Conservation (phyloP, 2,797 vertebrate species). For the Ibycter americanus region DNA sequence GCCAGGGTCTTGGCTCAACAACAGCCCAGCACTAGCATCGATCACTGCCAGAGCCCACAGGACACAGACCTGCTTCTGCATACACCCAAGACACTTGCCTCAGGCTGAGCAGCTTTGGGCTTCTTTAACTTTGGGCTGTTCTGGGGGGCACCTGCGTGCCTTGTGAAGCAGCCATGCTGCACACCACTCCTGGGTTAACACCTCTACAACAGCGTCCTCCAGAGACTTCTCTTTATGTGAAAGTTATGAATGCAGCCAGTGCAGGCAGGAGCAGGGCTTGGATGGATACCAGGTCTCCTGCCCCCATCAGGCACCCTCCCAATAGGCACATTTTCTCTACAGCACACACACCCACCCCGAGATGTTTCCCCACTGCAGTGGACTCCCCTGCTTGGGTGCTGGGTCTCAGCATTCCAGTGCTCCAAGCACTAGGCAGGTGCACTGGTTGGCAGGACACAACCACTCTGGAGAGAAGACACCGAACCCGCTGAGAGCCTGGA, state of each 20-base stretch:
- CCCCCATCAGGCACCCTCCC: neutral
- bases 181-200: neutral
- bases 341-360: rapidly evolving
- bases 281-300: neutral
- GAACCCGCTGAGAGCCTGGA: rapidly evolving
- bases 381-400: neutral
- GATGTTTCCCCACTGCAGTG: neutral
- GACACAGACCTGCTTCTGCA: neutral
- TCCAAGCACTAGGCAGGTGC: neutral
- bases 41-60: neutral
- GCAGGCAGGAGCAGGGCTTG: neutral
- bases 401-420: neutral
- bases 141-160: neutral
- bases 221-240: neutral
- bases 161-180: neutral
- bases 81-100: neutral
- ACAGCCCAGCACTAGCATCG: neutral
- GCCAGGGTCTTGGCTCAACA: neutral
- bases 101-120: neutral
- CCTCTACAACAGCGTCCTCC: neutral
- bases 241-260: rapidly evolving
- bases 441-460: neutral
- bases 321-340: neutral
- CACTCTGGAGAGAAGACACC: neutral
- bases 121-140: neutral